Conservation (phyloP, 2,888 invertebrate genomes). For the Julus scandinavius region DNA sequence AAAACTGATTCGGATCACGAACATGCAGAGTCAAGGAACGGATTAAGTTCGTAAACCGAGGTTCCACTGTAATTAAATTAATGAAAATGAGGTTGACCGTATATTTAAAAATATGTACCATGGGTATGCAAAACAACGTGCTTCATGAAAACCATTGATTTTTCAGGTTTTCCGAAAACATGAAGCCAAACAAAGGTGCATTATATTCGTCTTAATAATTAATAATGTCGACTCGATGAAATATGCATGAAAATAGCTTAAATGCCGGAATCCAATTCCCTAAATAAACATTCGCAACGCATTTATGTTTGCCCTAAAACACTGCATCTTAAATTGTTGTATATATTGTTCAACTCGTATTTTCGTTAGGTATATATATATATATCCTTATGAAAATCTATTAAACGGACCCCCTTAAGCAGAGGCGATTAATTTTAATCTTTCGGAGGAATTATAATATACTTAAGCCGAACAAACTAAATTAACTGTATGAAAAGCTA, state of each 20-base stretch:
- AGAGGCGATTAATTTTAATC: neutral
- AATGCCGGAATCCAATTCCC: neutral
- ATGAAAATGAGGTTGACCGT: neutral
- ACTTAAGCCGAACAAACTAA: conserved; percentile 18
- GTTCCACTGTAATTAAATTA: neutral
- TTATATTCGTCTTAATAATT: neutral
- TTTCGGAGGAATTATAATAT: neutral
- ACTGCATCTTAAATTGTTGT: neutral
- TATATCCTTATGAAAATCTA: neutral
- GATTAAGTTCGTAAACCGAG: no score
- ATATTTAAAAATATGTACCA: no score
- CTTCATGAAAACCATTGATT: neutral
- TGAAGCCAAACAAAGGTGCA: neutral
- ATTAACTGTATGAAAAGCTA: conserved; percentile 11
- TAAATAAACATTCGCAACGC: neutral
- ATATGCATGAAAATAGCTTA: neutral
- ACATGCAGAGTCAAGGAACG: no score
- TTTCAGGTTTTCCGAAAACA: neutral
- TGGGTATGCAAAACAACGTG: neutral
- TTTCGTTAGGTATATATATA: neutral
- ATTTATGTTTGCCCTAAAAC: neutral
- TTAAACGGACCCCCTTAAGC: conserved; percentile 9
- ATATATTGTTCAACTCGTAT: neutral
- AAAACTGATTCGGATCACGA: no score
- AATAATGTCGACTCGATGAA: neutral